Evolutionary conservation across 1,140 invertebrate species (phyloP), one percentile per base, ranked within the genome.

Genomic region (Diuraphis noxia): DNA sequence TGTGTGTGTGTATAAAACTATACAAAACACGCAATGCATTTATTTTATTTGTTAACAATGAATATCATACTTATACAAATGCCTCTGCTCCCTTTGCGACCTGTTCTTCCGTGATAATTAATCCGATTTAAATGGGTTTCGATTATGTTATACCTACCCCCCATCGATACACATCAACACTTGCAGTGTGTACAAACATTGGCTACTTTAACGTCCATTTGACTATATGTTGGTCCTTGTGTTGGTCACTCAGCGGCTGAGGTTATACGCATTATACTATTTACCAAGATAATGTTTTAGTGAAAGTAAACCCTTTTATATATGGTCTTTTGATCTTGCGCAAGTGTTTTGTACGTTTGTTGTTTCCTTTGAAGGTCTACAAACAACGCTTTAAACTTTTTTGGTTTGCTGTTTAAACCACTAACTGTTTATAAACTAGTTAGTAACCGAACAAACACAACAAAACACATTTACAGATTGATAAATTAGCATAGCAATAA

Each of bases 41-140:
- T 86, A 86, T 86, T 86, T 34, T 86, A 86, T 86, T 86, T 88
- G 86, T 63, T 63, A 52, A 63, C 86, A 56, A 40, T 63, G 86
- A 88, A 88, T 88, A 88, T 88, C 86, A n/a, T 38, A 72, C 56
- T 72, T 72, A 40, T 63, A 88, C 36, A 88, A 56, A 88, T 63
- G 86, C 36, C 41, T 17, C 10, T 30, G 21, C 41, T 46, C 86
- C 86, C 49, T 88, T 88, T 88, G 52, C 40, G 7, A 79, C 63
- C 72, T 38, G 88, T 52, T 90, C 63, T 72, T 21, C 88, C 41
- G 77, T 91, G 25, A 82, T 91, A 91, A 91, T 91, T 91, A 91
- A 91, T 91, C 72, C 43, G 72, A 79, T 91, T 91, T 91, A 82
- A 91, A 91, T 81, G 46, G 41, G n/a, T 25, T n/a, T 41, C 88